phyloP scores from a whole-genome alignment of 2,797 vertebrate species.

The Onychomys torridus region DNA sequence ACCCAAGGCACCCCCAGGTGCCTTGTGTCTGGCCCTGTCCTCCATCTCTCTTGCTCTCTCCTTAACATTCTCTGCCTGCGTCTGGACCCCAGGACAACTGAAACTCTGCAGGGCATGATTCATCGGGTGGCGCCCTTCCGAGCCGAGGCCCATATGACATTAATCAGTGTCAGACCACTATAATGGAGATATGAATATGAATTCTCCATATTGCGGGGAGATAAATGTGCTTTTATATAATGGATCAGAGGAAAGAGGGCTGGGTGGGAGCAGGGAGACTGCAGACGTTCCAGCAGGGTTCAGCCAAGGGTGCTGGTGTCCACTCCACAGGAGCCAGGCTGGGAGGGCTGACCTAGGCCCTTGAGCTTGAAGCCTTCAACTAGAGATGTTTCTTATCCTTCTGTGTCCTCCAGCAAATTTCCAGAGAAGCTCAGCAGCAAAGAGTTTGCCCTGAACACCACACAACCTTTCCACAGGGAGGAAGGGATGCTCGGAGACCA shows the following conservation, averaged over 20 bases:
- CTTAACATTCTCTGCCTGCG: conserved; percentile 69
- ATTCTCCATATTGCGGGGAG: conserved; percentile 87
- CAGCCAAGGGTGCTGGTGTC: accelerated
- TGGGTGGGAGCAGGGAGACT: background rate
- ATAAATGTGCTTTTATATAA: conserved; percentile 87
- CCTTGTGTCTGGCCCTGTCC: background rate
- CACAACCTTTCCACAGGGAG: background rate
- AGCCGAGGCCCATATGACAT: conserved; percentile 86
- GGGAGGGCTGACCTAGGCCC: background rate
- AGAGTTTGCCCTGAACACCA: background rate
- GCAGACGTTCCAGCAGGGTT: background rate
- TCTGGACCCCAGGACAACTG: conserved; percentile 86
- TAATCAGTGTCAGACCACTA: conserved; percentile 89
- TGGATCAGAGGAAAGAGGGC: conserved; percentile 73
- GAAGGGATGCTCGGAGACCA: accelerated
- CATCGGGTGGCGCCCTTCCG: conserved; percentile 84
- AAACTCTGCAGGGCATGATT: conserved; percentile 89
- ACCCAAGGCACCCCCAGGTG: background rate
- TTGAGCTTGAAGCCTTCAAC: too few species aligned
- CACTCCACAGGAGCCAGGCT: background rate
- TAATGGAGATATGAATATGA: conserved; percentile 89
- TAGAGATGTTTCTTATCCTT: background rate
- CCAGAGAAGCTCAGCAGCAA: background rate
- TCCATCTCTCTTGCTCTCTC: background rate
- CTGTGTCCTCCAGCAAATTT: accelerated